These are phyloP conservation scores for Ectemnius cavifrons DNA, from an alignment of 2,888 invertebrate species.

Conservation along the genomic window DNA sequence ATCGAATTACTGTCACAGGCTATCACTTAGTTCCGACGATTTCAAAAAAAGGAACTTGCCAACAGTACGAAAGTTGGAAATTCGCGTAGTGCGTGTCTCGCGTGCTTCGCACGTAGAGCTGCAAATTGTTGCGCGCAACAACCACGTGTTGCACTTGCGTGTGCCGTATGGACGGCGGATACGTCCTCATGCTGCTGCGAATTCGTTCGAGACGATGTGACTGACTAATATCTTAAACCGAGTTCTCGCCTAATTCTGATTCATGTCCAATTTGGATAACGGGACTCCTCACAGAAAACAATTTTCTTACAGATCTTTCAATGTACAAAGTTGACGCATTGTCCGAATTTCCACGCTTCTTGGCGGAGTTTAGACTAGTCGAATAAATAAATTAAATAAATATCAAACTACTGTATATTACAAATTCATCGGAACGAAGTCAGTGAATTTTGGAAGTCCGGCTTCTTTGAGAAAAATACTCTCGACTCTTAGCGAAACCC, in stretches of 20 bases:
- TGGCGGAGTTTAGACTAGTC: not conserved
- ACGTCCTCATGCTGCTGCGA: not conserved
- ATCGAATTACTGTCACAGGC: not conserved
- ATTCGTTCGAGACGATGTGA: too few relatives aligned
- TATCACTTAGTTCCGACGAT: too few relatives aligned
- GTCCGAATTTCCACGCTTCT: not conserved
- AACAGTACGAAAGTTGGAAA: conserved; percentile 15
- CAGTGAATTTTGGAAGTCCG: not conserved
- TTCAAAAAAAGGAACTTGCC: too few relatives aligned
- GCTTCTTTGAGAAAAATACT: not conserved
- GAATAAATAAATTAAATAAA: conserved; percentile 9
- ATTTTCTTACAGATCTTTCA: not conserved
- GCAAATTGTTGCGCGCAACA: conserved; percentile 55
- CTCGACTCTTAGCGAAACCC: not conserved
- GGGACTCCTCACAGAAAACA: not conserved
- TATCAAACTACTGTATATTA: not conserved
- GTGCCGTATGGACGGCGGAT: not conserved
- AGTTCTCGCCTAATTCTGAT: not conserved
- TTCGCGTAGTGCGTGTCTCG: conserved; percentile 16
- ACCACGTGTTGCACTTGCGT: conserved; percentile 62
- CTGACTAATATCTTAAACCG: not conserved
- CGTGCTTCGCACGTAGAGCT: conserved; percentile 22
- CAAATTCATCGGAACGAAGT: too few relatives aligned
- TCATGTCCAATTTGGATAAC: not conserved
- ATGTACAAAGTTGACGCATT: conserved; percentile 11